Evolutionary conservation across 2,888 invertebrate genomes (phyloP).

Genomic region (Sinhomidia bicolor): DNA sequence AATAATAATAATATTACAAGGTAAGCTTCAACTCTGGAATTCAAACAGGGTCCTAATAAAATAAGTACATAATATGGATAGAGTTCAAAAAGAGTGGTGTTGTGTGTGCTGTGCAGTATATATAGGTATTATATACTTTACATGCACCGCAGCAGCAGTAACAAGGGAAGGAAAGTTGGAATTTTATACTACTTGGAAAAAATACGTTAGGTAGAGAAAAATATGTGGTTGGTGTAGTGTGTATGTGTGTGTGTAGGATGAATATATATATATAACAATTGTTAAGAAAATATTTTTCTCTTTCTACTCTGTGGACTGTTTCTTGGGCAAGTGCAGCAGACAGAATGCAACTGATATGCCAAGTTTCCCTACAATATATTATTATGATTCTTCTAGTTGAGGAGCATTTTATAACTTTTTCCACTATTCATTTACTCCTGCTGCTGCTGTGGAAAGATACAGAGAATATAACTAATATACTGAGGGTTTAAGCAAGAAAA

Average conservation of each 20-base stretch:
- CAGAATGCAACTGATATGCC: constrained; percentile 56
- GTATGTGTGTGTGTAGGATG: background rate
- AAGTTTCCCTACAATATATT: constrained; percentile 21
- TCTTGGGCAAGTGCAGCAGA: constrained; percentile 59
- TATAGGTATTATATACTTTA: background rate
- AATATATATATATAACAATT: background rate
- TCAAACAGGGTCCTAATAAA: constrained; percentile 28
- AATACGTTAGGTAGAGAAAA: background rate
- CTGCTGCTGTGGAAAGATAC: constrained; percentile 8
- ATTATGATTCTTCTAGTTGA: no score
- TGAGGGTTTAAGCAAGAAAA: background rate
- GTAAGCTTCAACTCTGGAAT: constrained; percentile 57
- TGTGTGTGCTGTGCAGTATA: background rate
- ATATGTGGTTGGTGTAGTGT: background rate
- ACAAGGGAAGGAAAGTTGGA: background rate
- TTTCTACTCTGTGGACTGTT: no score
- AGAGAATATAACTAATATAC: background rate
- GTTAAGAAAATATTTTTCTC: constrained; percentile 19
- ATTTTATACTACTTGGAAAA: constrained; percentile 23
- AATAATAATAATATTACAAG: constrained; percentile 30
- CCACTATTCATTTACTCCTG: background rate
- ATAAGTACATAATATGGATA: background rate
- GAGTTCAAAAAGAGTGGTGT: no score
- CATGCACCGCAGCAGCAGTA: background rate
- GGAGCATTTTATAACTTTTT: no score